Base-by-base conservation (phyloP, 1,140 invertebrate species). In the Diabrotica virgifera region DNA sequence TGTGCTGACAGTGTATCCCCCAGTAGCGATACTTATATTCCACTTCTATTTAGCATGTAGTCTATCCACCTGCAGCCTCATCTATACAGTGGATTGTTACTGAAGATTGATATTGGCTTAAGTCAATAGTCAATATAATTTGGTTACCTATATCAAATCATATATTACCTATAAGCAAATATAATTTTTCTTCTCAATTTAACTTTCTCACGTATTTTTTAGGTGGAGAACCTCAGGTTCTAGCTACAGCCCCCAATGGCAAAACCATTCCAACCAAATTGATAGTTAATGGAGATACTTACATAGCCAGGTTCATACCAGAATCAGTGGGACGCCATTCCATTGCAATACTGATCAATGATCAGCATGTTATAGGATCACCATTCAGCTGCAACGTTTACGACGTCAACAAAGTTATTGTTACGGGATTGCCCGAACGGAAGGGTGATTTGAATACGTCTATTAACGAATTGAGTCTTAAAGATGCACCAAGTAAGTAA, bases 361-460 rank as follows among this genome's bases (percentile, higher is more conserved):
- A 89, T 24, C 87, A 94, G 70, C 89, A 90, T 53, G 89, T 97
- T 0, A 89, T 89, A 67, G 93, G 93, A 0, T 95, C 93, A n/a
- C 94, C 94, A 0, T 95, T 96, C 78, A 90, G 89, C 37, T 96
- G 93, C 79, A 96, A 96, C 76, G 92, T 95, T 40, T 96, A 95
- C 68, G 94, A 96, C 78, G 93, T 95, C 0, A 88, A 87, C 6
- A 89, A 92, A 73, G 93, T 96, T 2, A 84, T 87, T 70, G 91
- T 96, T 7, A 87, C 89, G 13, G 91, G 92, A 8, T 79, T 78
- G 10, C 77, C 78, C 90, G 58, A 88, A 84, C 63, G 68, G 11
- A 77, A 77, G 68, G 67, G 52, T 52, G 73, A 76, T 51, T 58
- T 79, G 9, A 71, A 64, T 5, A 80, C 80, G 36, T 81, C 80